Evolutionary conservation across 2,888 invertebrate genomes (phyloP).

Genomic region (Laothoe populi): DNA sequence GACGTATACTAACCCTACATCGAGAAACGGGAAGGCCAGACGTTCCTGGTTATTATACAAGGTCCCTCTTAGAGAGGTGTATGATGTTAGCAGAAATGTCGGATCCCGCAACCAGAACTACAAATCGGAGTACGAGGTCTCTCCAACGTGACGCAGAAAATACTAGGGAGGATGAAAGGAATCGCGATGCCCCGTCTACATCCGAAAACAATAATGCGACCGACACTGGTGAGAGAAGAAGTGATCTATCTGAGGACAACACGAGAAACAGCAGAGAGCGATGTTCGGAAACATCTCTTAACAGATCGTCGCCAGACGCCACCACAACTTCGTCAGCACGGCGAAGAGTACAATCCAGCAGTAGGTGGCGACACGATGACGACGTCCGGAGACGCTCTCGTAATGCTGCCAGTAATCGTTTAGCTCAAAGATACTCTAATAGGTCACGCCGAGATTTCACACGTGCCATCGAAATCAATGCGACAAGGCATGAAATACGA

Average conservation of each 20-base stretch:
- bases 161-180: slow-evolving; percentile 32
- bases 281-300: neutral
- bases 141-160: slow-evolving; percentile 3
- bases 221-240: neutral
- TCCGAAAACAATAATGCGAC: slow-evolving; percentile 3
- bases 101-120: slow-evolving; percentile 53
- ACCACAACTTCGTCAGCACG: slow-evolving; percentile 56
- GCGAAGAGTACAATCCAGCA: slow-evolving; percentile 57
- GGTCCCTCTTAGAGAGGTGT: slow-evolving; percentile 73
- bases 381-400: slow-evolving; percentile 63
- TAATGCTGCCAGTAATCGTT: slow-evolving; percentile 52
- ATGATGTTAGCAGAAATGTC: slow-evolving; percentile 74
- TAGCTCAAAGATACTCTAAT: slow-evolving; percentile 56
- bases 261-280: slow-evolving; percentile 1
- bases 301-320: slow-evolving; percentile 45
- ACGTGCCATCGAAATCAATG: slow-evolving; percentile 70
- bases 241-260: neutral
- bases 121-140: slow-evolving; percentile 15
- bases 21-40: slow-evolving; percentile 74
- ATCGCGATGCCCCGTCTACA: slow-evolving; percentile 23
- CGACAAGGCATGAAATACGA: slow-evolving; percentile 77
- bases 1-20: slow-evolving; percentile 83
- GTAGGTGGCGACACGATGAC: slow-evolving; percentile 68
- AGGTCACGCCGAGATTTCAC: slow-evolving; percentile 66
- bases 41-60: slow-evolving; percentile 68